phyloP scores from a whole-genome alignment of 2,797 vertebrate species.

The Neostethus bicornis region DNA sequence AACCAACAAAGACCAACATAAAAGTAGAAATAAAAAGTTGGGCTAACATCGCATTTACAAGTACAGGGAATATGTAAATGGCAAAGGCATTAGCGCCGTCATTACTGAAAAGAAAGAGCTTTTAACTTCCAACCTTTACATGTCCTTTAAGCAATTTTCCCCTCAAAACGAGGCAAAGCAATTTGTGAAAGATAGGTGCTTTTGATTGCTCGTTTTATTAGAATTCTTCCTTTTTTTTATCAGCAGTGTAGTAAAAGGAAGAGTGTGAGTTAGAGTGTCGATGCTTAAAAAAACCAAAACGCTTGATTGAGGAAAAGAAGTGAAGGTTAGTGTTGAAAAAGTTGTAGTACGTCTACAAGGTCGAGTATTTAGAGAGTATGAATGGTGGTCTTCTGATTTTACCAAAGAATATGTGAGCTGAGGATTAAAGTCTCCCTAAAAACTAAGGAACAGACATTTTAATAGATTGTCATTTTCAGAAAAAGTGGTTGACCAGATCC shows the following conservation, averaged over 20 bases:
- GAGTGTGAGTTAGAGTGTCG: not conserved
- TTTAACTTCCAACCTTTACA: conserved; percentile 55
- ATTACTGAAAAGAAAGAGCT: conserved; percentile 50
- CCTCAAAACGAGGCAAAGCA: conserved; percentile 12
- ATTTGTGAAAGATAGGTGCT: conserved; percentile 23
- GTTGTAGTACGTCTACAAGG: too few relatives aligned
- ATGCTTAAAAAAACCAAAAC: not conserved
- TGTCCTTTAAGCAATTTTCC: conserved; percentile 14
- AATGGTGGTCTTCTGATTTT: not conserved
- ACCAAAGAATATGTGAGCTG: not conserved
- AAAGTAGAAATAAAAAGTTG: too few relatives aligned
- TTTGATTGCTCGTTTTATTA: conserved; percentile 28
- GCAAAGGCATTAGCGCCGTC: conserved; percentile 60
- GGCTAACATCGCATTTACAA: too few relatives aligned
- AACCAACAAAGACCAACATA: conserved; percentile 4
- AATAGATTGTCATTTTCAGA: not conserved
- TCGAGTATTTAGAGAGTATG: too few relatives aligned
- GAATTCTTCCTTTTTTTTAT: not conserved
- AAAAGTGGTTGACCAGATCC: not conserved
- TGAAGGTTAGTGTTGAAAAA: not conserved
- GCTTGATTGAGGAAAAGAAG: not conserved
- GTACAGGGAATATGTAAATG: conserved; percentile 55
- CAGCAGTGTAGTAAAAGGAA: not conserved
- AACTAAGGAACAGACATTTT: too few relatives aligned
- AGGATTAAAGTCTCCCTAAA: too few relatives aligned